Base-by-base conservation (phyloP, 2,888 invertebrate genomes). In the Cephus pygmeus region DNA sequence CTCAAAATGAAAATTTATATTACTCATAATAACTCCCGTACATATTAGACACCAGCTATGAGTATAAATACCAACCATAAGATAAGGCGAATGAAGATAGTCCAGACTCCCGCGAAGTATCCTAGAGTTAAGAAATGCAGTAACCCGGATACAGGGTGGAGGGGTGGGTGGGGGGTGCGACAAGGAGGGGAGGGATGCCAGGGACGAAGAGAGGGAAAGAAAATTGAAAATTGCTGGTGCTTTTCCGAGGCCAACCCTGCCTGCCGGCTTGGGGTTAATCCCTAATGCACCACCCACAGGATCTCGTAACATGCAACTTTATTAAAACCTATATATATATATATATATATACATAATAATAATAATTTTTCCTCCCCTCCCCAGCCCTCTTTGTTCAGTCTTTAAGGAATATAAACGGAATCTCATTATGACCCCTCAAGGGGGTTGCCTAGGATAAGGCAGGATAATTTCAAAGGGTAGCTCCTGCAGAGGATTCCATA, bases 171-270 rank as follows among this genome's bases (percentile, higher is more conserved):
- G 35, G 3, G 15, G 40, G 6, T 0, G 23, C 40, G 40, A 40
- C 15, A 40, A 23, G 36, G 4, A 69, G 11, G 11, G 1, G 31
- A 3, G 36, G 4, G 36, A 36, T 4, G 4, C 12, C 12, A 1
- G 12, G 71, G 0, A 71, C 2, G 12, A 33, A 12, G 71, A 33
- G 71, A 31, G 31, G 71, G 34, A 71, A 73, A 75, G 77, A 77
- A 77, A 77, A 77, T 77, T 77, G 77, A 77, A 77, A 77, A 77
- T 77, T 75, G 77, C 75, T 74, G 69, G 36, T 3, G 74, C n/a
- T 74, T 34, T 71, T 34, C 71, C 71, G 31, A 31, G 31, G 34
- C 40, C 75, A 12, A 23, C 56, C 12, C 40, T 30, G 40, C 34
- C 36, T 75, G 74, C 75, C 69, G 71, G 77, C 69, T 75, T 77